These are phyloP conservation scores for Gracilinanus agilis DNA, from an alignment of 2,113 vertebrate species.

Conservation along the genomic window DNA sequence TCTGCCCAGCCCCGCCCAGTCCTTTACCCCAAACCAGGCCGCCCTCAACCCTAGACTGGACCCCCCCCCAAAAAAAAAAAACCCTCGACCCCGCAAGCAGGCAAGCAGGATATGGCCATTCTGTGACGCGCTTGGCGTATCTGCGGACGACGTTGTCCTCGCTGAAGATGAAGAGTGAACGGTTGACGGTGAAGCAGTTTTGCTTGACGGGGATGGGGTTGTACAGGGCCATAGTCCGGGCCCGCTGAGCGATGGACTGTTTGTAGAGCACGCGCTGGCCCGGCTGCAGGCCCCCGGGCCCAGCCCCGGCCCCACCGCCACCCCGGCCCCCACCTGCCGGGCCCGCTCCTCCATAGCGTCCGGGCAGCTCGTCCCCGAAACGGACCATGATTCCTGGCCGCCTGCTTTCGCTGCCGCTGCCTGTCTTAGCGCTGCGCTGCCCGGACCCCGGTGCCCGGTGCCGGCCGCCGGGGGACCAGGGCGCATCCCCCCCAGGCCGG, in stretches of 20 bases:
- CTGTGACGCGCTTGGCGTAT: constrained; percentile 98
- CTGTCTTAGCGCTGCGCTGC: constrained; percentile 35
- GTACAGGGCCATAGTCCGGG: constrained; percentile 98
- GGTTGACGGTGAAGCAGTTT: constrained; percentile 97
- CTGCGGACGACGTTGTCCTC: constrained; percentile 98
- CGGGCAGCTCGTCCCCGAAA: constrained; percentile 94
- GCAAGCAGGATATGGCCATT: constrained; percentile 99
- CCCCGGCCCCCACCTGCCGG: constrained; percentile 86
- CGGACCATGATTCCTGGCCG: constrained; percentile 91
- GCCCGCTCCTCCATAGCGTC: constrained; percentile 90
- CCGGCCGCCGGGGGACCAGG: constrained; percentile 31
- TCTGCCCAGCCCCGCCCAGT: neutral
- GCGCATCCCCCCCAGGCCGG: neutral
- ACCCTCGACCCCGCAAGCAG: neutral
- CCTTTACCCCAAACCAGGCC: constrained; percentile 51
- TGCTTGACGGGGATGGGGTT: constrained; percentile 99
- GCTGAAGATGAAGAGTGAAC: constrained; percentile 98
- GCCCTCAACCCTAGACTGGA: constrained; percentile 54
- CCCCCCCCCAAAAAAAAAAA: neutral
- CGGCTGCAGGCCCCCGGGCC: constrained; percentile 90
- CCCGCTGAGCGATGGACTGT: constrained; percentile 97
- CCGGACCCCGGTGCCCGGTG: constrained; percentile 65
- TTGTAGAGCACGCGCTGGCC: constrained; percentile 92
- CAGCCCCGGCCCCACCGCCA: constrained; percentile 86
- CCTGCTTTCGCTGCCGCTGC: constrained; percentile 25